Evolutionary conservation across 2,113 vertebrate genomes (phyloP), one percentile per base, ranked within the genome.

Genomic region (Acrocephalus kingi): DNA sequence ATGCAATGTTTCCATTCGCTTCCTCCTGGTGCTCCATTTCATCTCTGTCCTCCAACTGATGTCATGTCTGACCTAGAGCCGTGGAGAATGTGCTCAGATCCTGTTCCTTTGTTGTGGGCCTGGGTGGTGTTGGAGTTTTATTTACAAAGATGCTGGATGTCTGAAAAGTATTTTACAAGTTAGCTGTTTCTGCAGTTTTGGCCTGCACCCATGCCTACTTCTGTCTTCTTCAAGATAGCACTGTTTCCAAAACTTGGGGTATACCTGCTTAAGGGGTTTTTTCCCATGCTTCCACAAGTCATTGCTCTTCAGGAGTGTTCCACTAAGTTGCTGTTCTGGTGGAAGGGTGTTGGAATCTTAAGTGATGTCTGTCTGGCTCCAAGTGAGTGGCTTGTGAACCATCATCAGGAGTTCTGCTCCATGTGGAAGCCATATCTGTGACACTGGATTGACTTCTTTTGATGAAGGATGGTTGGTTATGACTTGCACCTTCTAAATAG

Each of bases 81-180:
- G 41, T 7, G 4, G 45, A 46, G 58, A 54, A 15, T 6, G 5
- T 0, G 0, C n/a, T 81, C 13, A 64, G 46, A 41, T 33, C 33
- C 54, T 6, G 15, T 33, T 73, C 17, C 33, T 77, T 64, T 69
- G 28, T 55, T 28, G 13, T 61, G 35, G 21, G 31, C 25, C 35
- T 66, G 49, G 6, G 10, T 61, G 39, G 5, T 4, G 3, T 1
- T 30, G 82, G 24, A 51, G 28, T 28, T n/a, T 46, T 52, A 51
- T 82, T 78, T 51, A 27, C 2, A 15, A 48, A 13, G 37, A 15
- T 37, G 33, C 15, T 35, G 31, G 18, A 15, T 31, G 3, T 39
- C 46, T 0, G 0, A 39, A 56, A 74, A 85, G 23, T 25, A 8
- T 82, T 68, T 55, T 24, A 19, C 1, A 10, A 43, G 28, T 55